phyloP scores from a whole-genome alignment of 2,113 vertebrate species.

The Sebastes schlegelii region DNA sequence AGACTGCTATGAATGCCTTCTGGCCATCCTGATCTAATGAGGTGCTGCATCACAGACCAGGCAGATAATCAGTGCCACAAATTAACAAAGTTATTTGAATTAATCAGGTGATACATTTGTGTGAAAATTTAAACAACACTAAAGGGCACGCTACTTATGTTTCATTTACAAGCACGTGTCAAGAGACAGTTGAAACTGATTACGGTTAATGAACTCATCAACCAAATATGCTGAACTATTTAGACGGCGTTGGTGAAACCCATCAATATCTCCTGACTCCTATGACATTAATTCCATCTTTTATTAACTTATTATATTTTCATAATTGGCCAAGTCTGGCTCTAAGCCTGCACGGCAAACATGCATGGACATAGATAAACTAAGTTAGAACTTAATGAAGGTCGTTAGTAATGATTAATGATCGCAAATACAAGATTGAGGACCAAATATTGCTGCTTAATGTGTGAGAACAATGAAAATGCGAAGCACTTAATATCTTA shows the following conservation, averaged over 20 bases:
- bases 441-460: slow-evolving; percentile 34
- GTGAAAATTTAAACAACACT: slow-evolving; percentile 62
- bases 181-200: slow-evolving; percentile 63
- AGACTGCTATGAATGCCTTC: slow-evolving; percentile 66
- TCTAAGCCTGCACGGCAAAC: slow-evolving; percentile 40
- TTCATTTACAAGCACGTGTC: slow-evolving; percentile 64
- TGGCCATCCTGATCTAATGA: slow-evolving; percentile 76
- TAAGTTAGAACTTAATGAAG: slow-evolving; percentile 51
- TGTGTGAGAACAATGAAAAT: slow-evolving; percentile 51
- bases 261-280: slow-evolving; percentile 65
- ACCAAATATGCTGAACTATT: slow-evolving; percentile 60
- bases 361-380: slow-evolving; percentile 48
- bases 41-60: slow-evolving; percentile 73
- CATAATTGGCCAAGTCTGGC: slow-evolving; percentile 9
- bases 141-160: slow-evolving; percentile 66
- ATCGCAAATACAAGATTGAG: slow-evolving; percentile 48
- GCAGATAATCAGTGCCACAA: slow-evolving; percentile 74
- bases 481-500: slow-evolving; percentile 51
- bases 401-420: slow-evolving; percentile 63
- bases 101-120: slow-evolving; percentile 72
- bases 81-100: slow-evolving; percentile 79
- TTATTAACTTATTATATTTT: slow-evolving; percentile 54
- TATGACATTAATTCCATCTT: slow-evolving; percentile 58
- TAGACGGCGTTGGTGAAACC: slow-evolving; percentile 40
- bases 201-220: slow-evolving; percentile 77